These are phyloP conservation scores for Platichthys stellatus DNA, from an alignment of 2,113 vertebrate genomes.

Conservation along the genomic window DNA sequence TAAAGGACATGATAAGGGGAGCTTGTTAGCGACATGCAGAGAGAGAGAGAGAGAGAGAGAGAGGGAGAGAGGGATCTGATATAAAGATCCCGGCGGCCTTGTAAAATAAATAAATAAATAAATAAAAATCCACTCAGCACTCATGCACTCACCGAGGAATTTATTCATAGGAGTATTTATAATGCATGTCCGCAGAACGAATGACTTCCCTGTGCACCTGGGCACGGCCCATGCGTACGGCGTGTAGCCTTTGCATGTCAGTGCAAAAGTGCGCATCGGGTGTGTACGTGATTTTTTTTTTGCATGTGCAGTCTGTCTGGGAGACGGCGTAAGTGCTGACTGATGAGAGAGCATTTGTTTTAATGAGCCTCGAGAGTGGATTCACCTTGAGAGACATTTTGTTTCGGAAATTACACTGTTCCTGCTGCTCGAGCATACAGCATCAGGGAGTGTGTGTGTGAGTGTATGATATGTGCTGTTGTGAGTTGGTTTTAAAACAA, in stretches of 20 bases:
- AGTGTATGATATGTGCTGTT: no score
- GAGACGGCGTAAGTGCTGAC: constrained; percentile 57
- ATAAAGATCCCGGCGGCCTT: constrained; percentile 64
- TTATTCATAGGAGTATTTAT: constrained; percentile 80
- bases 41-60: constrained; percentile 20
- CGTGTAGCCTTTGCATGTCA: constrained; percentile 3
- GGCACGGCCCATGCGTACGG: constrained; percentile 23
- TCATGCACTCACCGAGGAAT: constrained; percentile 66
- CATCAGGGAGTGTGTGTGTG: constrained; percentile 4
- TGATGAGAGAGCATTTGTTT: constrained; percentile 74
- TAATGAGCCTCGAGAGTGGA: constrained; percentile 70
- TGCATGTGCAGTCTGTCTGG: not conserved
- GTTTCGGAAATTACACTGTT: constrained; percentile 51
- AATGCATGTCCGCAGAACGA: constrained; percentile 73
- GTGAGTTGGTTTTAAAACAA: no score
- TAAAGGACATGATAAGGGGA: constrained; percentile 31
- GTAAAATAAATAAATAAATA: constrained; percentile 70
- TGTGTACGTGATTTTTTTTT: not conserved
- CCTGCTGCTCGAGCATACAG: constrained; percentile 29
- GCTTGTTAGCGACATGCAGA: constrained; percentile 16
- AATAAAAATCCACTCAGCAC: constrained; percentile 35
- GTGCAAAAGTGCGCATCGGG: not conserved
- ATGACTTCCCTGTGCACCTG: constrained; percentile 55
- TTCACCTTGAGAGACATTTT: constrained; percentile 77
- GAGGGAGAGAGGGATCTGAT: constrained; percentile 8